Conservation (phyloP, 2,888 invertebrate genomes). For the Rhagonycha fulva region DNA sequence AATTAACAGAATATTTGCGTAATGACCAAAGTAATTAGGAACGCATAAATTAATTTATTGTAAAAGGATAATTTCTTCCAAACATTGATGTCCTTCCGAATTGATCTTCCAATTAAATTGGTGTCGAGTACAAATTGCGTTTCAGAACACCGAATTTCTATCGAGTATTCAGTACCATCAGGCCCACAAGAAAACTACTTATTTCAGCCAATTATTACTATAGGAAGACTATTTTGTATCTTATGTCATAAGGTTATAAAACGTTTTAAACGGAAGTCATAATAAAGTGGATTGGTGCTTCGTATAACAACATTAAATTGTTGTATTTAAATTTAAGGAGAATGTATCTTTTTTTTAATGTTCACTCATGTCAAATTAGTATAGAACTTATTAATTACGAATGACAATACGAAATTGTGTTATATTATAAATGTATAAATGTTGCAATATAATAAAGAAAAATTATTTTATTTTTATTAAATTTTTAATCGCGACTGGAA, state of each 20-base stretch:
- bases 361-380: background rate
- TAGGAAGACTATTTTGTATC: background rate
- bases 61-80: background rate
- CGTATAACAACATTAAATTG: background rate
- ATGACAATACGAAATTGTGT: background rate
- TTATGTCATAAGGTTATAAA: background rate
- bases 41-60: background rate
- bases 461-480: background rate
- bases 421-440: background rate
- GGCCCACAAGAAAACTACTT: background rate
- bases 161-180: background rate
- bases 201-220: no score
- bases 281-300: background rate
- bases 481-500: background rate
- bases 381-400: background rate
- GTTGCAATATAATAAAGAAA: background rate
- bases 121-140: background rate
- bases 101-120: background rate
- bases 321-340: background rate
- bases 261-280: background rate
- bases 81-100: background rate
- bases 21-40: background rate
- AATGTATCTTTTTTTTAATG: background rate
- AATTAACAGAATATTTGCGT: background rate
- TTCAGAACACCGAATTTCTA: no score